These are phyloP conservation scores for Cecropterus lyciades DNA, from an alignment of 1,140 invertebrate genomes.

Conservation along the genomic window DNA sequence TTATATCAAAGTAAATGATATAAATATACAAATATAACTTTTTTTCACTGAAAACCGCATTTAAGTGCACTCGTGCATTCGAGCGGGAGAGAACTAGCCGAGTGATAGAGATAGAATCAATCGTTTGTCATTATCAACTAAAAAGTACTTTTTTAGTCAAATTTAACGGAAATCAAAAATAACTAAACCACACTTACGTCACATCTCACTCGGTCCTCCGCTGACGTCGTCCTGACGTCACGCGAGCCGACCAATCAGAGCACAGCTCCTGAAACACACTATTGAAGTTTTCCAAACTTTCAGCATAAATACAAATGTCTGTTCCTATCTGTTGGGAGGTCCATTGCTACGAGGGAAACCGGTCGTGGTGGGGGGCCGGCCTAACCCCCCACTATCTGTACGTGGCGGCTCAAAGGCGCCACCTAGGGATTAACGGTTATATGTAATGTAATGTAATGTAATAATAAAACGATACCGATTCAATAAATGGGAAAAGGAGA, in stretches of 20 bases:
- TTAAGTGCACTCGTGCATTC: too few relatives aligned
- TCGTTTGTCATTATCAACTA: background rate
- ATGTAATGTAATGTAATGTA: background rate
- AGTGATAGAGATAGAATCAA: background rate
- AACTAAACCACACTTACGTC: background rate
- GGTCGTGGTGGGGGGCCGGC: slow-evolving; percentile 18
- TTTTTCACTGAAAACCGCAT: too few relatives aligned
- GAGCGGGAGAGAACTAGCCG: too few relatives aligned
- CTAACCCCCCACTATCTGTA: slow-evolving; percentile 1
- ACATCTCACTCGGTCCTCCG: background rate
- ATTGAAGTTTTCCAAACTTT: slow-evolving; percentile 4
- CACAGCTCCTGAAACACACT: slow-evolving; percentile 23
- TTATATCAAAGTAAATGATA: too few relatives aligned
- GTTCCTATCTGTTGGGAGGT: background rate
- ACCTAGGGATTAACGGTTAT: background rate
- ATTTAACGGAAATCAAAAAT: background rate
- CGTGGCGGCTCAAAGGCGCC: background rate
- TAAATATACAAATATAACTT: too few relatives aligned
- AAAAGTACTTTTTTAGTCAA: background rate
- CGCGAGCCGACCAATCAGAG: slow-evolving; percentile 22
- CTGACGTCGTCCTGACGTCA: background rate
- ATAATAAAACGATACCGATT: background rate
- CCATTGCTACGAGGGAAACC: slow-evolving; percentile 14
- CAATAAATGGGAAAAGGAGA: background rate
- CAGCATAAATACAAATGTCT: slow-evolving; percentile 8